phyloP scores from a whole-genome alignment of 2,888 invertebrate species.

The Drosophila parthenogenetica region DNA sequence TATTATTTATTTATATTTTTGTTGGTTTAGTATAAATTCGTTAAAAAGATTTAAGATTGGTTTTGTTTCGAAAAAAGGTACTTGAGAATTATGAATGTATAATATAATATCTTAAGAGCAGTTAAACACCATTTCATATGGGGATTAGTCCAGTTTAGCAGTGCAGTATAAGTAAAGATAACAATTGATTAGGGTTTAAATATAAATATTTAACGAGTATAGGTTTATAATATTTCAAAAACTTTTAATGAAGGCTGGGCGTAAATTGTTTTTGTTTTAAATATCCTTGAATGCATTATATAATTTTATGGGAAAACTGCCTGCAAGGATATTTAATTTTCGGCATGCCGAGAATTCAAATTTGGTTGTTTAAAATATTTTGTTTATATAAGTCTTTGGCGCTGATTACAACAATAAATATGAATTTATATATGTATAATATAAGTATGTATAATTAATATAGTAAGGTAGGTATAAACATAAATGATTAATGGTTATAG shows the following conservation, averaged over 20 bases:
- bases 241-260: constrained; percentile 64
- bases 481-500: constrained; percentile 32
- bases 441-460: constrained; percentile 26
- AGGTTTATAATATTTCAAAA: constrained; percentile 34
- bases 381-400: constrained; percentile 69
- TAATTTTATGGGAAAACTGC: not conserved
- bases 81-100: constrained; percentile 65
- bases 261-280: constrained; percentile 34
- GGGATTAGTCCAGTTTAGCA: constrained; percentile 45
- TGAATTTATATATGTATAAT: constrained; percentile 14
- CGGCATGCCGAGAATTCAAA: not conserved
- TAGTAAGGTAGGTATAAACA: constrained; percentile 34
- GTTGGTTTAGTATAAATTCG: constrained; percentile 68
- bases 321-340: constrained; percentile 6
- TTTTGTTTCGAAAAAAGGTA: constrained; percentile 67
- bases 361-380: constrained; percentile 24
- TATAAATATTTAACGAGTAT: constrained; percentile 52
- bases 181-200: constrained; percentile 51
- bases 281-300: constrained; percentile 11
- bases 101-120: constrained; percentile 44
- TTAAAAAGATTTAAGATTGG: constrained; percentile 73
- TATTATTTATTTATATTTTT: constrained; percentile 13
- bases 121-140: constrained; percentile 41
- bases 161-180: constrained; percentile 39
- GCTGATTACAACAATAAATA: constrained; percentile 66